Percentiles rank a stretch among this genome's conserved stretches.
Evolutionary conservation across 2,888 invertebrate genomes (phyloP).

Genomic region (Tipula helvola): DNA sequence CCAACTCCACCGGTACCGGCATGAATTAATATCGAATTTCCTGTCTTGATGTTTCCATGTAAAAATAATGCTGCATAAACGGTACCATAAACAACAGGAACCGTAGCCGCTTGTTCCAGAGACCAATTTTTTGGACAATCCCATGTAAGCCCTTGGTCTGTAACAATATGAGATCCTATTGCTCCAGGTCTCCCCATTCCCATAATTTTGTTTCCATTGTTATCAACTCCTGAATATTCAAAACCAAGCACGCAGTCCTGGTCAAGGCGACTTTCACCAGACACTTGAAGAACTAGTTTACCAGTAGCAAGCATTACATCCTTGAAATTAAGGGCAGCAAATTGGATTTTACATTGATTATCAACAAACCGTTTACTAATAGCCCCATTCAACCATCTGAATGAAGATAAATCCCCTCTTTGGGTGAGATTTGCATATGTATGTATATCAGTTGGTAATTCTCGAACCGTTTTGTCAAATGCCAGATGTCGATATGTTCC

Average conservation of each 20-base stretch:
- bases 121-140: constrained; percentile 58
- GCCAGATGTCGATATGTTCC: no score
- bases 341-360: constrained; percentile 29
- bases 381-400: constrained; percentile 66
- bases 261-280: constrained; percentile 49
- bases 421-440: constrained; percentile 64
- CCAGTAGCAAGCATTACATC: constrained; percentile 92
- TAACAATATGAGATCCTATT: constrained; percentile 40
- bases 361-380: constrained; percentile 26
- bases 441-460: constrained; percentile 42
- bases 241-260: constrained; percentile 57
- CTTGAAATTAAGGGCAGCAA: constrained; percentile 80
- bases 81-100: constrained; percentile 35
- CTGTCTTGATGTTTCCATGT: constrained; percentile 27
- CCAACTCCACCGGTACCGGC: constrained; percentile 61
- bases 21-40: constrained; percentile 26
- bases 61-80: constrained; percentile 42
- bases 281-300: constrained; percentile 70
- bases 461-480: constrained; percentile 26
- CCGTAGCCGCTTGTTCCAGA: constrained; percentile 58
- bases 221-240: constrained; percentile 48
- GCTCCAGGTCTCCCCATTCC: constrained; percentile 42
- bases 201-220: constrained; percentile 51
- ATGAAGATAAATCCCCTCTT: constrained; percentile 73
- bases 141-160: constrained; percentile 42